phyloP scores from a whole-genome alignment of 1,140 invertebrate genomes.

The Octopus bimaculoides region DNA sequence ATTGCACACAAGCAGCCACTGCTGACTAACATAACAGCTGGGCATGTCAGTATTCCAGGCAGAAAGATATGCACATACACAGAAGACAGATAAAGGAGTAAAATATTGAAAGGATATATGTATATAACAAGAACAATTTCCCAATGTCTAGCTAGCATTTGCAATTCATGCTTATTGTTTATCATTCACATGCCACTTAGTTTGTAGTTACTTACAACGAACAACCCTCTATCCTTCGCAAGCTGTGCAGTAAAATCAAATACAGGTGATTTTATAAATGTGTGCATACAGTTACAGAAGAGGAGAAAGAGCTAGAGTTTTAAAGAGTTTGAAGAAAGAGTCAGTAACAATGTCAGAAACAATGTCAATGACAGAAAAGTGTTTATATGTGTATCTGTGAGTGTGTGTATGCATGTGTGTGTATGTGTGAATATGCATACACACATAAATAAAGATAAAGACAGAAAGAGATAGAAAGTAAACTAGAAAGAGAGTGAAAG shows the following conservation, averaged over 20 bases:
- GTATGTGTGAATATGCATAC: constrained; percentile 3
- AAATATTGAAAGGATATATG: neutral
- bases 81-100: too few species aligned
- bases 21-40: too few species aligned
- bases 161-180: too few species aligned
- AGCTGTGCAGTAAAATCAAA: constrained; percentile 15
- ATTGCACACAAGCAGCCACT: neutral
- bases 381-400: too few species aligned
- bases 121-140: neutral
- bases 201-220: constrained; percentile 13
- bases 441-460: constrained; percentile 11
- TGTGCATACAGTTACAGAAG: constrained; percentile 8
- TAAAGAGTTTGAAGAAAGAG: neutral
- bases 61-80: too few species aligned
- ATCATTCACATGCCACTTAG: constrained; percentile 5
- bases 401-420: neutral
- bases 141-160: constrained; percentile 8
- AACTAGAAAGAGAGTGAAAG: constrained; percentile 19
- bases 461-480: constrained; percentile 16
- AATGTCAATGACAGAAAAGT: too few species aligned
- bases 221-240: constrained; percentile 14
- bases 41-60: neutral
- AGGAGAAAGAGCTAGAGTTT: neutral
- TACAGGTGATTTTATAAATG: constrained; percentile 11
- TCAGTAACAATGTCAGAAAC: neutral